Percentiles rank a stretch among this genome's conserved stretches.
Evolutionary conservation across 1,140 invertebrate species (phyloP).

Genomic region (Euwallacea similis): DNA sequence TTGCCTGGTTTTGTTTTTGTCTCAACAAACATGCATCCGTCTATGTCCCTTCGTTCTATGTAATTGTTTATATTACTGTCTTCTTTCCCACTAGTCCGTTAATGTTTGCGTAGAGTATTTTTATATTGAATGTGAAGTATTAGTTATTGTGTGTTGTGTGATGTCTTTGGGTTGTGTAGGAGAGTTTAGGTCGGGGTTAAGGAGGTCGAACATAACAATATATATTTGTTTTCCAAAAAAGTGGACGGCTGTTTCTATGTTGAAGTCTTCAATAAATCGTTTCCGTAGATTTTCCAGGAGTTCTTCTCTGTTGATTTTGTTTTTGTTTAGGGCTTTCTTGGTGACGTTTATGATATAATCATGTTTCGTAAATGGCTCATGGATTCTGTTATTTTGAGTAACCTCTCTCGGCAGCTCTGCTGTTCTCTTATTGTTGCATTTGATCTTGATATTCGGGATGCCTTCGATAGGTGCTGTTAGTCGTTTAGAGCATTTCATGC

Average conservation of each 20-base stretch:
- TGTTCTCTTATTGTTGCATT: no score
- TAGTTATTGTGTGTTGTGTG: background rate
- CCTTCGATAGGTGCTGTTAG: no score
- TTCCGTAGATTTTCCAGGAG: background rate
- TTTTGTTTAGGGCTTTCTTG: no score
- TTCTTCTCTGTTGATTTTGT: slow-evolving; percentile 1
- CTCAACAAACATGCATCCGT: no score
- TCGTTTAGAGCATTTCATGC: no score
- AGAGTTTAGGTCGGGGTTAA: background rate
- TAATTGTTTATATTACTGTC: background rate
- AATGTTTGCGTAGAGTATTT: no score
- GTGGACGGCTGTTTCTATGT: background rate
- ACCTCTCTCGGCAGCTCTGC: no score
- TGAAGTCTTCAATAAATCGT: background rate
- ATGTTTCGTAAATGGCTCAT: no score
- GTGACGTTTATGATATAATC: no score
- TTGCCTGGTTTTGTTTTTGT: background rate
- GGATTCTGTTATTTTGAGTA: no score
- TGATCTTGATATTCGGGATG: no score
- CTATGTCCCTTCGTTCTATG: background rate
- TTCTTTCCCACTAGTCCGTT: background rate
- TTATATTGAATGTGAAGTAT: background rate
- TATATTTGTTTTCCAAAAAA: background rate
- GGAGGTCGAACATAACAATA: background rate
- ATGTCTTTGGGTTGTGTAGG: background rate